Base-by-base conservation (phyloP, 1,140 invertebrate genomes). In the Leptestheria dahalacensis region DNA sequence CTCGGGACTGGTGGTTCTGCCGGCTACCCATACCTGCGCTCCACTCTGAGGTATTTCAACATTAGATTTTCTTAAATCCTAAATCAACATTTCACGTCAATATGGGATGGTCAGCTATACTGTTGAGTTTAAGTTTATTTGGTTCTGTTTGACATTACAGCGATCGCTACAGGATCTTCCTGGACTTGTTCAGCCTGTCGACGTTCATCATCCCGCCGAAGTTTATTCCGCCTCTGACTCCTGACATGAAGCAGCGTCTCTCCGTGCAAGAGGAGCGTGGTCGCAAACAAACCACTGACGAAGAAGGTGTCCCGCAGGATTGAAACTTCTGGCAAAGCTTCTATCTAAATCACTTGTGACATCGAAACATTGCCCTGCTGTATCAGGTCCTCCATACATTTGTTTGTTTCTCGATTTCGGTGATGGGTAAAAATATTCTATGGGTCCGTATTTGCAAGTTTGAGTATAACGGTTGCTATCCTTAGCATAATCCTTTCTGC, bases 141-240 rank as follows among this genome's bases (percentile, higher is more conserved):
- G 9, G 12, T 6, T 60, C 18, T 11, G 26, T 3, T 64, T 68
- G 62, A 68, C 64, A 62, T 78, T 78, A 3, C 74, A 97, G 94
- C 72, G 95, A 98, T 72, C 86, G 93, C 1, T 99, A 99, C 76
- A 98, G 98, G 75, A 89, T 98, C 3, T 99, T 99, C 70, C 73
- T 98, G 65, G 96, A 99, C 71, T 73, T 99, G 12, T 97, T 97
- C 78, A 99, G 99, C 71, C 71, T 98, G 46, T 96, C 93, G 0
- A 96, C 94, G 0, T 98, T 94, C 72, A 71, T 99, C 50, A 85
- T 99, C 65, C 94, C 94, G 3, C 79, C 92, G 4, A 77, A 83
- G 18, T 82, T 84, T 60, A 92, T 98, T 63, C 94, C 95, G 0
- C 84, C 85, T 0, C 74, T 98, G 23, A 88, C 84, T 3, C 79